Evolutionary conservation across 2,113 vertebrate genomes (phyloP), one percentile per base, ranked within the genome.

Genomic region (Carassius carassius): DNA sequence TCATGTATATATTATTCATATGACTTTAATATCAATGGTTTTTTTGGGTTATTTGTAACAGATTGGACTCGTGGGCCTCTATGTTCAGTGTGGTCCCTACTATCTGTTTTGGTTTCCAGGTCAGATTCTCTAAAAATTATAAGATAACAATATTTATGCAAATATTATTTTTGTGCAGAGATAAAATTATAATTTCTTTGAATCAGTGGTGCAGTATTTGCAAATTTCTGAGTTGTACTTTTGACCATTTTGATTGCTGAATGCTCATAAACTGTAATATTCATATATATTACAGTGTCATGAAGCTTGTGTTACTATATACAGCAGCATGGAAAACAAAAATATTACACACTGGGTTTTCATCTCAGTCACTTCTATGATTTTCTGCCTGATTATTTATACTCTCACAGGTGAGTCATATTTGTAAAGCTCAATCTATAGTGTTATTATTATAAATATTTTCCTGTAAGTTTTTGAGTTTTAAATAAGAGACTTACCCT

Each of bases 21-120:
- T 21, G 17, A 41, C 35, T 5, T 47, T 60, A 14, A 29, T 60
- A 49, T 21, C 16, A 62, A 12, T 19, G 69, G 2, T 72, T 78
- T 25, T 12, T 51, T 76, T 21, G 85, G 23, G 3, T 77, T 75
- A 1, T 90, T 56, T 81, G 83, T 84, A 47, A 81, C 89, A 99
- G 97, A 2, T 25, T 93, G 0, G 84, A 92, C 21, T 96, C 97
- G 44, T 97, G 95, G 97, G 91, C 94, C 1, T 97, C 96, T 0
- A 83, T 96, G 87, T 96, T 98, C 86, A 98, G 95, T 0, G 96
- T 98, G 29, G 94, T 98, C 56, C 97, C 97, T 2, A 98, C 97
- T 41, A 98, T 99, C 93, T 99, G 98, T 92, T 99, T 99, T 0
- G 97, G 98, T 29, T 99, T 99, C 88, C 98, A 99, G 97, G 98